Percentiles rank a stretch among this genome's conserved stretches.
Conservation (phyloP, 2,888 invertebrate genomes). For the Hydrotaea cyrtoneurina region DNA sequence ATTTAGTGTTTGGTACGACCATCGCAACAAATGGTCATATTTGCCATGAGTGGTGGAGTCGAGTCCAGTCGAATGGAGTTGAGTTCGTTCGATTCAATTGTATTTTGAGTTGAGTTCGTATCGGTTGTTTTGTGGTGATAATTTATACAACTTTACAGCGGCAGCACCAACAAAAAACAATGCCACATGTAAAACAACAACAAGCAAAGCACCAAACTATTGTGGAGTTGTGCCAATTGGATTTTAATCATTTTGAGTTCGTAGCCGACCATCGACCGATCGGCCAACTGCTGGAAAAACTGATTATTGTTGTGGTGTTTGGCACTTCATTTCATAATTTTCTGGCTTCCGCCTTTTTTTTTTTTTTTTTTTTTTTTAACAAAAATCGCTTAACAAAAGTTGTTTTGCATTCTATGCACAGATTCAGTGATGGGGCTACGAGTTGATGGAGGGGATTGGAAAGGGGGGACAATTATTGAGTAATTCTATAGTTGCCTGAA, state of each 20-base stretch:
- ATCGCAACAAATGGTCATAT: neutral
- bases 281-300: neutral
- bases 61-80: neutral
- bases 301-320: neutral
- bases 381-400: neutral
- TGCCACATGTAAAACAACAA: neutral
- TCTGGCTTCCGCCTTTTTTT: slow-evolving; percentile 17
- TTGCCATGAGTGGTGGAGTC: neutral
- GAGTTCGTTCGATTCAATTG: neutral
- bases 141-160: neutral
- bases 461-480: no score
- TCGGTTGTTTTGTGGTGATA: neutral
- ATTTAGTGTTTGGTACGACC: neutral
- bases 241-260: slow-evolving; percentile 57
- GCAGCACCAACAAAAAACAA: neutral
- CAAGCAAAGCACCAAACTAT: neutral
- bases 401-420: neutral
- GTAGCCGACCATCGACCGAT: neutral
- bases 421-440: neutral
- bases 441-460: no score
- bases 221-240: slow-evolving; percentile 59
- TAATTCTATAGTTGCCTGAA: no score
- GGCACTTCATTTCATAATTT: slow-evolving; percentile 17
- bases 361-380: no score
- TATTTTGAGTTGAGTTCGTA: neutral